Evolutionary conservation across 2,888 invertebrate species (phyloP).

Genomic region (Coremacera marginata): DNA sequence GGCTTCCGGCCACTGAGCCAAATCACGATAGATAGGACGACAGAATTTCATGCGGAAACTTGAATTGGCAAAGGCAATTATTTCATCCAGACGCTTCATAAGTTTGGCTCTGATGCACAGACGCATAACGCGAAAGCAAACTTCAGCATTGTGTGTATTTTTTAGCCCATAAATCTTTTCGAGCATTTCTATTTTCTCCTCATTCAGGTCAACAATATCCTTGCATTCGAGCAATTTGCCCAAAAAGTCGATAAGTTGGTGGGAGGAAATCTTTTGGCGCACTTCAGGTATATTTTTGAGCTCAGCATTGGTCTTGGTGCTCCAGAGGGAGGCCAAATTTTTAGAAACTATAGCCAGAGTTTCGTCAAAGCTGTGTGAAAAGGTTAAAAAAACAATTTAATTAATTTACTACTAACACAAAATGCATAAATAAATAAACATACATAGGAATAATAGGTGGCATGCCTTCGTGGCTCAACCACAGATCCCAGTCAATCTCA

Average conservation of each 20-base stretch:
- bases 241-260: conserved; percentile 79
- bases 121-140: conserved; percentile 82
- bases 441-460: conserved; percentile 87
- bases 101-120: conserved; percentile 82
- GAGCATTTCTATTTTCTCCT: conserved; percentile 72
- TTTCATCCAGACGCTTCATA: conserved; percentile 75
- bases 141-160: conserved; percentile 81
- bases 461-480: conserved; percentile 88
- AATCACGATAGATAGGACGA: conserved; percentile 87
- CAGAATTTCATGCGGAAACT: conserved; percentile 94
- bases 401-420: too few relatives aligned
- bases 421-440: conserved; percentile 58
- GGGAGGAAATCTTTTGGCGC: conserved; percentile 72
- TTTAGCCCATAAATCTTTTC: conserved; percentile 77
- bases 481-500: conserved; percentile 84
- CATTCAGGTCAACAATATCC: conserved; percentile 69
- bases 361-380: conserved; percentile 74
- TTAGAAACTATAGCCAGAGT: conserved; percentile 75
- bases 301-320: conserved; percentile 68
- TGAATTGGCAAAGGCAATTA: conserved; percentile 82
- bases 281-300: conserved; percentile 71
- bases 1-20: conserved; percentile 83
- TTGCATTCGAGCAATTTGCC: conserved; percentile 75
- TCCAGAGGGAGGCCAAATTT: conserved; percentile 73
- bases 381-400: too few relatives aligned